These are phyloP conservation scores for Contarinia nasturtii DNA, from an alignment of 1,140 invertebrate species.

Conservation along the genomic window DNA sequence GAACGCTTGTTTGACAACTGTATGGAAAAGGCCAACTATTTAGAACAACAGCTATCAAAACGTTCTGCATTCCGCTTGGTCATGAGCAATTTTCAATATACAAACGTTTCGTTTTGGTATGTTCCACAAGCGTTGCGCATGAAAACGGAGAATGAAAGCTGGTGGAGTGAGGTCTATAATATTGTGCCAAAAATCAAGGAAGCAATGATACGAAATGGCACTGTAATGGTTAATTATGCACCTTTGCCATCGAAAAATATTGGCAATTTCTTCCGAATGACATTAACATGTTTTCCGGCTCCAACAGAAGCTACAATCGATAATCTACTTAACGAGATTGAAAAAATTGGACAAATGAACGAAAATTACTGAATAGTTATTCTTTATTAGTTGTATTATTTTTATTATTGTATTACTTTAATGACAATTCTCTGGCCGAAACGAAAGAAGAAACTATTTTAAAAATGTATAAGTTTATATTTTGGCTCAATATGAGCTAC, in stretches of 20 bases:
- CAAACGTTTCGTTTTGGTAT: slow-evolving; percentile 88
- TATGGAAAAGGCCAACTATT: slow-evolving; percentile 38
- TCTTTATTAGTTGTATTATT: too few species aligned
- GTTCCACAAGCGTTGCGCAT: slow-evolving; percentile 54
- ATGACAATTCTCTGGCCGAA: too few species aligned
- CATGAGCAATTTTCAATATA: slow-evolving; percentile 37
- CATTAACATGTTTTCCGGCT: slow-evolving; percentile 56
- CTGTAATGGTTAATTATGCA: slow-evolving; percentile 71
- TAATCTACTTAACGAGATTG: slow-evolving; percentile 18
- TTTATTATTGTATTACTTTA: too few species aligned
- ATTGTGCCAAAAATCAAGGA: slow-evolving; percentile 75
- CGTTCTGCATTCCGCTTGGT: slow-evolving; percentile 40
- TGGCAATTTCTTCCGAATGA: slow-evolving; percentile 77
- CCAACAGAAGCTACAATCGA: slow-evolving; percentile 12
- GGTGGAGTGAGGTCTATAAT: slow-evolving; percentile 44
- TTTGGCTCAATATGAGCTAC: too few species aligned
- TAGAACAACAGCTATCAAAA: slow-evolving; percentile 25
- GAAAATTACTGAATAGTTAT: too few species aligned
- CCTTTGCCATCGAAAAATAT: slow-evolving; percentile 42
- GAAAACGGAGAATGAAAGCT: slow-evolving; percentile 36
- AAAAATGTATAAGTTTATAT: too few species aligned
- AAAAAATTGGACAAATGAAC: slow-evolving; percentile 9
- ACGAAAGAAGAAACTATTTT: too few species aligned
- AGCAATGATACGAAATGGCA: slow-evolving; percentile 51
- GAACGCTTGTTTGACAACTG: slow-evolving; percentile 37